These are phyloP conservation scores for Corythaeola cristata DNA, from an alignment of 2,113 vertebrate species.

Conservation along the genomic window DNA sequence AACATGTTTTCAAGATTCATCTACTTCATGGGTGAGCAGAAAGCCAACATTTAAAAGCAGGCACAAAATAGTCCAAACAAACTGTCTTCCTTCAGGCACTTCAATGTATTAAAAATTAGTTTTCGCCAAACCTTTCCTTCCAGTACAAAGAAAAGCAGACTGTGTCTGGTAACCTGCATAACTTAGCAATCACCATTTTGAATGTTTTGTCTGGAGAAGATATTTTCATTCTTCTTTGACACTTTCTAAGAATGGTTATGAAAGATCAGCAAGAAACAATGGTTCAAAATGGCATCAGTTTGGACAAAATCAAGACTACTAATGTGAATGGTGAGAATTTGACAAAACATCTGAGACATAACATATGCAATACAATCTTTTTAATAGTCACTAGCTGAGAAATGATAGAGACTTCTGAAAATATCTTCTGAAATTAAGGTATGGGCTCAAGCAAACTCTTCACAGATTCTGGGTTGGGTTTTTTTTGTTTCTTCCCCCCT, in stretches of 20 bases:
- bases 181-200: not conserved
- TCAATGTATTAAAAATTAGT: not conserved
- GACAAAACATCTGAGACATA: not conserved
- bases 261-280: conserved; percentile 19
- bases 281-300: not conserved
- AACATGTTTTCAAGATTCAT: not conserved
- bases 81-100: not conserved
- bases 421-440: conserved; percentile 28
- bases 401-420: conserved; percentile 10
- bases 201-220: not conserved
- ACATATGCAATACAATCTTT: not conserved
- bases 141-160: not conserved
- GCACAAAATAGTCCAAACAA: not conserved
- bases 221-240: not conserved
- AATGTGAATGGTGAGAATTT: not conserved
- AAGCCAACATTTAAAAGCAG: not conserved
- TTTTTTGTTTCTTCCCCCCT: not conserved
- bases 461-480: not conserved
- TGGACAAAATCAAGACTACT: not conserved
- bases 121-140: not conserved
- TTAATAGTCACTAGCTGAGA: not conserved
- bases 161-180: conserved; percentile 25
- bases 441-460: not conserved
- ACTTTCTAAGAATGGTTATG: not conserved
- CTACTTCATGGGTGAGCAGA: not conserved